Percentiles rank a stretch among this genome's conserved stretches.
These are phyloP conservation scores for Manis pentadactyla DNA, from an alignment of 2,797 vertebrate genomes.

Conservation along the genomic window DNA sequence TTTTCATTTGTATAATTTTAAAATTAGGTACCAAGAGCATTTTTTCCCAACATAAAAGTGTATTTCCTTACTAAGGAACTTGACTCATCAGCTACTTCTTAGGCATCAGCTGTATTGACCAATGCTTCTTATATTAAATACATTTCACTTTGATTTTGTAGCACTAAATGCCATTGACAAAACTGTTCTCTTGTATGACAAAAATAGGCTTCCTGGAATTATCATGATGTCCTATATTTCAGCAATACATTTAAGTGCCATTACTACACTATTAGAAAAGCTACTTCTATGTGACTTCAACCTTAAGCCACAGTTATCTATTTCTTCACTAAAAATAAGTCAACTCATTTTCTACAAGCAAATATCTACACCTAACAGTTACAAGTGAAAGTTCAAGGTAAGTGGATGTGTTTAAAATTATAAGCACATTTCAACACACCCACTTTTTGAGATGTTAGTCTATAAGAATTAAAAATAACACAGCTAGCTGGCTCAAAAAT, in stretches of 20 bases:
- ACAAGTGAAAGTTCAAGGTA: conserved; percentile 32
- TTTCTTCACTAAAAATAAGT: conserved; percentile 53
- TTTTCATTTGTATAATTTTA: conserved; percentile 67
- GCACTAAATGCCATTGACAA: background rate
- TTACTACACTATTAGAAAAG: conserved; percentile 12
- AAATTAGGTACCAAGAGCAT: conserved; percentile 53
- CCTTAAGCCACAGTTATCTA: background rate
- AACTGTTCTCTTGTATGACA: background rate
- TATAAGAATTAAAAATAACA: conserved; percentile 63
- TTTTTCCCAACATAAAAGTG: conserved; percentile 41
- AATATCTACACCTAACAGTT: conserved; percentile 31
- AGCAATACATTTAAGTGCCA: background rate
- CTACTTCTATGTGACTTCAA: conserved; percentile 36
- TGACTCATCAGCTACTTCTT: conserved; percentile 17
- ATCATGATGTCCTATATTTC: background rate
- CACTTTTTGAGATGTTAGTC: conserved; percentile 27
- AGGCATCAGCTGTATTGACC: conserved; percentile 12
- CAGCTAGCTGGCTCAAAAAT: conserved; percentile 19
- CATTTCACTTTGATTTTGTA: conserved; percentile 43
- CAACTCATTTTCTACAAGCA: conserved; percentile 37
- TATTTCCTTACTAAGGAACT: conserved; percentile 52
- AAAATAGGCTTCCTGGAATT: conserved; percentile 32
- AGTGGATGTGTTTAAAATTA: conserved; percentile 1
- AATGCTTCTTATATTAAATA: background rate
- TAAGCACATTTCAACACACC: conserved; percentile 39